Percentiles rank a stretch among this genome's conserved stretches.
Evolutionary conservation across 1,140 invertebrate species (phyloP).

Genomic region (Anoplophora glabripennis): DNA sequence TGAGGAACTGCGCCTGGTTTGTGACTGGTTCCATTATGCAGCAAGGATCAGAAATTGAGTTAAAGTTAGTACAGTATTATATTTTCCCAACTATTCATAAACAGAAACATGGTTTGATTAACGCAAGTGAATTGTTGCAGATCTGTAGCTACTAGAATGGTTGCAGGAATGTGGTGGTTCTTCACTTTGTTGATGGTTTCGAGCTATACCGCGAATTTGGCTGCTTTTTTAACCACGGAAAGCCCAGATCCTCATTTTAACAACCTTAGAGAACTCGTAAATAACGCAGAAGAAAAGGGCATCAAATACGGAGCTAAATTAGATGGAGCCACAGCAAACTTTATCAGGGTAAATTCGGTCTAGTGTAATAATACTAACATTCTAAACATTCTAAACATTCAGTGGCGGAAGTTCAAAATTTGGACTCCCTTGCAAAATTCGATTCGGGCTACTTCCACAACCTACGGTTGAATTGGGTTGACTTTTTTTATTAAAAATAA

Average conservation of each 20-base stretch:
- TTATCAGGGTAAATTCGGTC: slow-evolving; percentile 55
- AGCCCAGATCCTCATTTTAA: slow-evolving; percentile 69
- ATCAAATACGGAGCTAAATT: slow-evolving; percentile 73
- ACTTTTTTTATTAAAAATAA: no score
- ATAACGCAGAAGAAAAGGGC: slow-evolving; percentile 67
- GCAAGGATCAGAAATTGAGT: slow-evolving; percentile 81
- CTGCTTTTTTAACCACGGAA: slow-evolving; percentile 83
- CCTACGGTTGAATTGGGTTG: no score
- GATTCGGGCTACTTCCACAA: no score
- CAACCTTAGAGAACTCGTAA: slow-evolving; percentile 74
- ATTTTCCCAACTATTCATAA: background rate
- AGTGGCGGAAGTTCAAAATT: no score
- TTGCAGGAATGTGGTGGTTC: slow-evolving; percentile 88
- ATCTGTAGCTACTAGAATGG: slow-evolving; percentile 72
- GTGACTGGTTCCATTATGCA: slow-evolving; percentile 78
- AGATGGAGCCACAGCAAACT: slow-evolving; percentile 56
- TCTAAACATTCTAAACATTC: no score
- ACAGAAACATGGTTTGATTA: no score
- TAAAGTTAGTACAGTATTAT: slow-evolving; percentile 55
- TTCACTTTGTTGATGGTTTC: slow-evolving; percentile 92
- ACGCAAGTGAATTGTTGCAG: slow-evolving; percentile 46
- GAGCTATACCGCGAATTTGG: slow-evolving; percentile 93
- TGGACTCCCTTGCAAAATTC: no score
- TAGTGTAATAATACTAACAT: no score
- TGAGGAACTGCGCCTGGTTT: slow-evolving; percentile 83